Base-by-base conservation (phyloP, 2,797 vertebrate species). In the Echeneis naucrates region DNA sequence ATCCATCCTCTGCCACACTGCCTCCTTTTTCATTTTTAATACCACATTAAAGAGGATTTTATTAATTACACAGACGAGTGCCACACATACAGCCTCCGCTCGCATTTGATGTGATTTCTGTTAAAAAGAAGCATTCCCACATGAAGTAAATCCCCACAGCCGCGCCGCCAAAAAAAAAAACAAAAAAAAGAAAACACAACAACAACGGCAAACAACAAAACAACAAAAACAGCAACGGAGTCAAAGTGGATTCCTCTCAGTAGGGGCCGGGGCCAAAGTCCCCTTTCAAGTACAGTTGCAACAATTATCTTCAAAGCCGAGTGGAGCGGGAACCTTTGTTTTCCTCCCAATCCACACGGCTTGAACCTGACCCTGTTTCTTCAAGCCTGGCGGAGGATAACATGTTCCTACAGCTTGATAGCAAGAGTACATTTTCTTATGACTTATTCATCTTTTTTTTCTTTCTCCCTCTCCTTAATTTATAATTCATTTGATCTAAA, bases 401-500 rank as follows among this genome's bases (percentile, higher is more conserved):
- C 93, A 92, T 92, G 93, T 92, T 94, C 89, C 88, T 93, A 87
- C 89, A 91, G 89, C 91, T 92, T 93, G 92, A 93, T 94, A 92
- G 91, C 87, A 92, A 82, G 86, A 93, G 86, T 89, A 93, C 92
- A 91, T 93, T 88, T 91, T 92, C 87, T 89, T 89, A 94, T 95
- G 90, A 94, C 92, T 94, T 93, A 95, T 95, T 95, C 89, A 95
- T 94, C 89, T 80, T 86, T 89, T 80, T 70, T 71, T 35, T 86
- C 84, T 81, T 85, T 90, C 80, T 81, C 80, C 78, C 75, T 72
- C 82, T 81, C 81, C 88, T 85, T 93, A 93, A 94, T 95, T 94
- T 93, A 95, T 95, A 93, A 95, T 95, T 95, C 92, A 95, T 95
- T 95, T 95, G 92, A 94, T 95, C 91, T 94, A 94, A 95, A 94